Evolutionary conservation across 2,797 vertebrate species (phyloP).

Genomic region (Leuciscus waleckii): DNA sequence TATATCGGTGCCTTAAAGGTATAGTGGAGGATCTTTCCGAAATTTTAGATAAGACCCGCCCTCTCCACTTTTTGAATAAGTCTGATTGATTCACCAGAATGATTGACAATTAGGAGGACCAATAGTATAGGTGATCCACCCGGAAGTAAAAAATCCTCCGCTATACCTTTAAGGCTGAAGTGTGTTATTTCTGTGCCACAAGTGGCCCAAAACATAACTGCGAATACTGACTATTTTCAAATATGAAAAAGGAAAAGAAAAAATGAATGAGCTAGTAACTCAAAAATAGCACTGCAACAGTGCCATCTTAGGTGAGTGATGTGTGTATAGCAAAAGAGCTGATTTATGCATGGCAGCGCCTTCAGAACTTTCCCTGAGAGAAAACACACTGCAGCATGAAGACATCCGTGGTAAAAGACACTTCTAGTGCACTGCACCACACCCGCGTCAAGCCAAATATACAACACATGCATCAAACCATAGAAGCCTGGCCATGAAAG

Average conservation of each 20-base stretch:
- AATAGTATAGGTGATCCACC: too few relatives aligned
- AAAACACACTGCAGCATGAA: constrained; percentile 39
- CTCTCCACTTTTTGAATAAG: too few relatives aligned
- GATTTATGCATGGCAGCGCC: constrained; percentile 19
- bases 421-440: not conserved
- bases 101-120: too few relatives aligned
- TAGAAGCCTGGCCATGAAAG: constrained; percentile 24
- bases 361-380: constrained; percentile 34
- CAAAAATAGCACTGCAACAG: not conserved
- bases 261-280: not conserved
- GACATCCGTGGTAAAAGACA: constrained; percentile 27
- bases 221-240: not conserved
- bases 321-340: not conserved
- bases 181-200: not conserved
- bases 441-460: constrained; percentile 36
- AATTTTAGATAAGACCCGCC: too few relatives aligned
- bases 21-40: too few relatives aligned
- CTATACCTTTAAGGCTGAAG: too few relatives aligned
- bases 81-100: too few relatives aligned
- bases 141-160: too few relatives aligned
- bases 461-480: constrained; percentile 23
- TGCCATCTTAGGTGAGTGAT: not conserved
- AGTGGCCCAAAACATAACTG: not conserved
- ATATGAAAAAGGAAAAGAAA: not conserved
- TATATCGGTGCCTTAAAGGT: not conserved